Evolutionary conservation across 1,140 invertebrate genomes (phyloP), one percentile per base, ranked within the genome.

Genomic region (Microplitis mediator): DNA sequence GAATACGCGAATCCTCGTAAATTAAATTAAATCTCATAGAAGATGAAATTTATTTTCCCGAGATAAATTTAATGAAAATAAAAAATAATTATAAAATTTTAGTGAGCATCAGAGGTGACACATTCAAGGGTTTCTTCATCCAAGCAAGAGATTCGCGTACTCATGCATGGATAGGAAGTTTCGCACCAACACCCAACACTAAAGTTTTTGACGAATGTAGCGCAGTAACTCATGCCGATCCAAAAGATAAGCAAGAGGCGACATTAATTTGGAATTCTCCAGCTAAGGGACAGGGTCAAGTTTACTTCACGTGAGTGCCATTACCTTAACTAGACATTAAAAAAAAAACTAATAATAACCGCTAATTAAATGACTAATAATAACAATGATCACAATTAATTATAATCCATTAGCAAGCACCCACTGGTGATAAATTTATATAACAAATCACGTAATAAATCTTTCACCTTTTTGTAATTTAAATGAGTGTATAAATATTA

Each of bases 111-210:
- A 84, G 86, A 50, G 91, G 91, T 0, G 80, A 83, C 0, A 81
- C 89, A 14, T 95, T 94, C 84, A 91, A 93, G 75, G 93, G 93
- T 9, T 94, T 95, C 86, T 93, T 95, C 82, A 82, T 95, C n/a
- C 93, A 94, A 85, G 93, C 93, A 0, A 90, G 93, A 60, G 93
- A 94, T 75, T 88, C 89, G 0, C 85, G 89, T 31, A 91, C 90
- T 0, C 88, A 93, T 74, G 86, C 91, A 73, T 94, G 93, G 92
- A 88, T 94, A 45, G 93, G 94, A 8, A 87, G 89, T 9, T 95
- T 92, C 90, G 86, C 90, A 39, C 86, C 90, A 73, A 91, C 91
- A 1, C 88, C 90, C 0, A 94, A 94, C 77, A 92, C 92, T 0
- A 94, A 92, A 71, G 87, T 90, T 3, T 91, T 93, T 76, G 89